These are phyloP conservation scores for Epinephelus fuscoguttatus DNA, from an alignment of 2,113 vertebrate genomes.

Conservation along the genomic window DNA sequence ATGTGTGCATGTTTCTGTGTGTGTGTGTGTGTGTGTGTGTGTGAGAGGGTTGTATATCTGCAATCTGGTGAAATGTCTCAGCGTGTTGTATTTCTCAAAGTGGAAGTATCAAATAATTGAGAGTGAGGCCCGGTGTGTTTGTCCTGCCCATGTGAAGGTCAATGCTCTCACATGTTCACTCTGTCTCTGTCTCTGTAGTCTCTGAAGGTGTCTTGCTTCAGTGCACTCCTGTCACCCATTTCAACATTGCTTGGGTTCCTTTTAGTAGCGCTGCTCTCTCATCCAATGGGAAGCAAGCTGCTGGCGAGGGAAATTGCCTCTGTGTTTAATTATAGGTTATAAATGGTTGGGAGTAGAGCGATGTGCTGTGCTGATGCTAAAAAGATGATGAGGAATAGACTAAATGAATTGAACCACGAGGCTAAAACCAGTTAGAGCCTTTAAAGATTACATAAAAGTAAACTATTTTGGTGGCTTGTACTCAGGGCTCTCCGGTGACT, in stretches of 20 bases:
- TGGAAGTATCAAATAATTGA: constrained; percentile 57
- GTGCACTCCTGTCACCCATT: constrained; percentile 68
- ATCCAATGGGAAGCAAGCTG: constrained; percentile 69
- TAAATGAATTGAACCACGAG: constrained; percentile 42
- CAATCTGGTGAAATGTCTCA: constrained; percentile 12
- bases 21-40: constrained; percentile 27
- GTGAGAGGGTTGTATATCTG: constrained; percentile 23
- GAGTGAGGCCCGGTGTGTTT: constrained; percentile 37
- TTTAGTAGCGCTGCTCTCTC: constrained; percentile 61
- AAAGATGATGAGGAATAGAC: constrained; percentile 63
- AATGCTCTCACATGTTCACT: constrained; percentile 57
- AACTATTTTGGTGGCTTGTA: constrained; percentile 32
- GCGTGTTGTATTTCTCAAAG: constrained; percentile 42
- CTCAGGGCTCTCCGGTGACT: background rate
- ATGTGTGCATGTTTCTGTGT: constrained; percentile 27
- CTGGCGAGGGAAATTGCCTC: constrained; percentile 73
- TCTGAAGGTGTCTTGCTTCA: constrained; percentile 64
- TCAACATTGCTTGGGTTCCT: constrained; percentile 62
- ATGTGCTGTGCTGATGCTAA: constrained; percentile 57
- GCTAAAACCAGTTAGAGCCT: constrained; percentile 37
- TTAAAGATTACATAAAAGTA: constrained; percentile 21
- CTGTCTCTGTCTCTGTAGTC: constrained; percentile 27
- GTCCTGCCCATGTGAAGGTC: constrained; percentile 69
- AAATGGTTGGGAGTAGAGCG: constrained; percentile 67
- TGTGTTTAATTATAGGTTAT: constrained; percentile 78